Base-by-base conservation (phyloP, 2,888 invertebrate species). In the Philopedon plagiatum region DNA sequence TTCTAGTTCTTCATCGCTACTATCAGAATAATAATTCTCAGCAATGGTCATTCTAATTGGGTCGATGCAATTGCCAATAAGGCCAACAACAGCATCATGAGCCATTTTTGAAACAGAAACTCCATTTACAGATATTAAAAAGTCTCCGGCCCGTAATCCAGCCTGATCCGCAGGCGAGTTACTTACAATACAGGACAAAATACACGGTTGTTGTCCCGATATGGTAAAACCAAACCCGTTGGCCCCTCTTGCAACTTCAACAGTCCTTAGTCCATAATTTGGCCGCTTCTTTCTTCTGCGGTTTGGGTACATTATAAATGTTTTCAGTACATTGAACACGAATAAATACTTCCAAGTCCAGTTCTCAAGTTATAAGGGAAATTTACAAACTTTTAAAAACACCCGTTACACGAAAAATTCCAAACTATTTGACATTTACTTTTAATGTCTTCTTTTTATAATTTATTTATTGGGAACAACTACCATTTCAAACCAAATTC, bases 161-260 rank as follows among this genome's bases (percentile, higher is more conserved):
- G 96, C 96, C 73, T 91, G 89, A 81, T 97, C 97, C 0, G 98
- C 98, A 1, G 97, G 97, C 71, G 94, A 95, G 78, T 94, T 94
- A 54, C 91, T 88, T 0, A 97, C 97, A 79, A 98, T 97, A 80
- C 96, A 97, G 61, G 97, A 96, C 69, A 98, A 89, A 75, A 97
- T 94, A 84, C 98, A 98, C 0, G 98, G 98, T 82, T 96, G 93
- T 84, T 98, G 97, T 2, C 98, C 98, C 1, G 97, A 97, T 82
- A 98, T 97, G 19, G 98, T 98, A 83, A 98, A 98, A n/a, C 98
- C 98, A 84, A 96, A 98, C 7, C 98, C 98, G 80, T 94, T 94
- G 72, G 91, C 89, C 2, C 97, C 96, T 75, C 97, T 89, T 7
- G 91, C 89, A 44, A 98, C 92, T 81, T 97, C 95, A 64, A 97